Evolutionary conservation across 1,140 invertebrate genomes (phyloP).

Genomic region (Pogonognathellus flavescens): DNA sequence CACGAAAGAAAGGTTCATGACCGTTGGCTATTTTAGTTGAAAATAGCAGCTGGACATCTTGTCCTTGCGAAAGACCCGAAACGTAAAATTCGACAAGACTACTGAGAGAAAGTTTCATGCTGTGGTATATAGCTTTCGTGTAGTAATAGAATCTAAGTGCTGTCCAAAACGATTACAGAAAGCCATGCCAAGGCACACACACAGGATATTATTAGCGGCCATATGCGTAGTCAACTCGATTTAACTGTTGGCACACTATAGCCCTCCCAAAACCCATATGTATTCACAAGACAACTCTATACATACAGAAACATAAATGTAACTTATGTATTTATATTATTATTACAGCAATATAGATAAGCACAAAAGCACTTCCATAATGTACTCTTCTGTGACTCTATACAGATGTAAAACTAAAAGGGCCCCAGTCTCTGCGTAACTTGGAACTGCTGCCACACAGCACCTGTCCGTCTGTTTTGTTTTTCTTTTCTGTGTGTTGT

Average conservation of each 20-base stretch:
- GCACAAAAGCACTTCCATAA: too few relatives aligned
- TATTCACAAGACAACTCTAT: too few relatives aligned
- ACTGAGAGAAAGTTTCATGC: constrained; percentile 20
- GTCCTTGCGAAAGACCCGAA: constrained; percentile 15
- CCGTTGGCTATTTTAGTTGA: constrained; percentile 15
- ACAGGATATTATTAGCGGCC: constrained; percentile 20
- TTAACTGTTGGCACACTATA: constrained; percentile 10
- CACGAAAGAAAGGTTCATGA: constrained; percentile 22
- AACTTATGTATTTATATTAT: too few relatives aligned
- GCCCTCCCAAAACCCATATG: too few relatives aligned
- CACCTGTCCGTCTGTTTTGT: constrained; percentile 46
- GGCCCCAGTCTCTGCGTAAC: too few relatives aligned
- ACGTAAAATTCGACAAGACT: background rate
- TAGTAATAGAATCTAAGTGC: constrained; percentile 11
- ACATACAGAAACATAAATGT: too few relatives aligned
- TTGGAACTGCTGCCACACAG: constrained; percentile 8
- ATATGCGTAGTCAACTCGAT: constrained; percentile 36
- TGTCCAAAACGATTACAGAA: background rate
- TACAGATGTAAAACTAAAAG: too few relatives aligned
- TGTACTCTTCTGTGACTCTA: too few relatives aligned
- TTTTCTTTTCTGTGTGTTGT: constrained; percentile 22
- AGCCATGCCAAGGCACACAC: background rate
- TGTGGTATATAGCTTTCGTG: background rate
- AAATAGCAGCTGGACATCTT: constrained; percentile 33
- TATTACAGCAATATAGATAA: too few relatives aligned